Percentiles rank a stretch among this genome's conserved stretches.
phyloP scores from a whole-genome alignment of 2,797 vertebrate species.

The Coregonus sp. region DNA sequence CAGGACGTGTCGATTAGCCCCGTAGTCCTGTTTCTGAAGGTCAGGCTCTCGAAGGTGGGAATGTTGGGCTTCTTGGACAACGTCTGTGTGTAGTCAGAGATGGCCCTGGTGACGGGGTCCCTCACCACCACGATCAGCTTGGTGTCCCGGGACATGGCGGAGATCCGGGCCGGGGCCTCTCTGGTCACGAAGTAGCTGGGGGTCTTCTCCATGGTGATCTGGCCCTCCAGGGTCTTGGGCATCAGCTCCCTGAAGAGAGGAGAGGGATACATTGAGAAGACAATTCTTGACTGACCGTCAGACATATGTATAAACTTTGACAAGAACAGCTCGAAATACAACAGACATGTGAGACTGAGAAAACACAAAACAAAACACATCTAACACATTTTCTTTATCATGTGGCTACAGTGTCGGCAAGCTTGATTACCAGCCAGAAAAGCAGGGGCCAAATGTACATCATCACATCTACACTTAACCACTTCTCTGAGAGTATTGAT shows the following conservation, averaged over 20 bases:
- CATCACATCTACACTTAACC: too few relatives aligned
- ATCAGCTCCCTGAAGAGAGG: slow-evolving; percentile 58
- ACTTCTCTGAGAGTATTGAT: too few relatives aligned
- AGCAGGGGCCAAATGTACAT: too few relatives aligned
- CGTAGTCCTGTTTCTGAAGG: slow-evolving; percentile 84
- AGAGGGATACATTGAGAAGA: too few relatives aligned
- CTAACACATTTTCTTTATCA: too few relatives aligned
- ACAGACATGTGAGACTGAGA: too few relatives aligned
- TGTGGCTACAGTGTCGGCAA: too few relatives aligned
- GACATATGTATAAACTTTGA: too few relatives aligned
- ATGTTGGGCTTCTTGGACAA: slow-evolving; percentile 83
- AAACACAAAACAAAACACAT: too few relatives aligned
- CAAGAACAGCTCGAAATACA: too few relatives aligned
- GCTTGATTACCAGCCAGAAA: too few relatives aligned
- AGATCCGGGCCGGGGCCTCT: slow-evolving; percentile 63
- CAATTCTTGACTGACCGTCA: too few relatives aligned
- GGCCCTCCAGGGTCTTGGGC: slow-evolving; percentile 70
- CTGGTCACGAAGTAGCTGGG: slow-evolving; percentile 72
- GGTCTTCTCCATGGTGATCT: slow-evolving; percentile 75
- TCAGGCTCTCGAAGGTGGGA: slow-evolving; percentile 81
- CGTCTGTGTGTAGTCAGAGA: slow-evolving; percentile 73
- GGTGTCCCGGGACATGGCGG: slow-evolving; percentile 65
- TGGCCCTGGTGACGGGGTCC: slow-evolving; percentile 67
- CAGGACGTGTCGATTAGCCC: slow-evolving; percentile 84
- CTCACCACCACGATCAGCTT: slow-evolving; percentile 71